Evolutionary conservation across 2,113 vertebrate genomes (phyloP), one percentile per base, ranked within the genome.

Genomic region (Spheniscus mendiculus): DNA sequence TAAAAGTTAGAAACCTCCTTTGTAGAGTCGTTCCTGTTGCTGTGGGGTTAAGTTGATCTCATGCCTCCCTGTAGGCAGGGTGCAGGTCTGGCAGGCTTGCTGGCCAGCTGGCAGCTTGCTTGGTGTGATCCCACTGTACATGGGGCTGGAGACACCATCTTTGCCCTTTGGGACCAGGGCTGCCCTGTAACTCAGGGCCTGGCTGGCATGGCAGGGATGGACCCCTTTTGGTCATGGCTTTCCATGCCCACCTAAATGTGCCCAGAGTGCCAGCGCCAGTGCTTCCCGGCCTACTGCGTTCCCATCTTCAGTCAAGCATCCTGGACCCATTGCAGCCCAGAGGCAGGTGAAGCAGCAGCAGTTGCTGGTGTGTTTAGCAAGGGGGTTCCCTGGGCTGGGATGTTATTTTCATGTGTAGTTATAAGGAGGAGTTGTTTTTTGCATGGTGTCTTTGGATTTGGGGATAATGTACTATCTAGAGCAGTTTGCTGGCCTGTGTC

Each of bases 281-380:
- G 61, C 21, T 6, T 0, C 29, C 42, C 1, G 1, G 15, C 30
- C 30, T 79, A 20, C 49, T 49, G 14, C 2, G 4, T 70, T 21
- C 42, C 12, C 32, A 72, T 15, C 44, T 79, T 65, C 50, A 65
- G 21, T 34, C 49, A 44, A 63, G 36, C 2, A 0, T 15, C 36
- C 36, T 44, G 21, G 36, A 13, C 13, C 20, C 15, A 6, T 23
- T 40, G 47, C 18, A 69, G 6, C 29, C 10, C 2, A 4, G 22
- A 30, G 34, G 47, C 34, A 83, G 11, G 23, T 0, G 2, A 53
- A 76, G 15, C 3, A 5, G 23, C 34, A 52, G 36, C 32, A 34
- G 15, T 21, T 70, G 32, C 47, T 62, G 40, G 5, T 49, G 23
- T 70, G 30, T 70, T 62, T 71, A 84, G 42, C 34, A 47, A 40